phyloP scores from a whole-genome alignment of 2,797 vertebrate species.

The Melanotaenia nigrans region DNA sequence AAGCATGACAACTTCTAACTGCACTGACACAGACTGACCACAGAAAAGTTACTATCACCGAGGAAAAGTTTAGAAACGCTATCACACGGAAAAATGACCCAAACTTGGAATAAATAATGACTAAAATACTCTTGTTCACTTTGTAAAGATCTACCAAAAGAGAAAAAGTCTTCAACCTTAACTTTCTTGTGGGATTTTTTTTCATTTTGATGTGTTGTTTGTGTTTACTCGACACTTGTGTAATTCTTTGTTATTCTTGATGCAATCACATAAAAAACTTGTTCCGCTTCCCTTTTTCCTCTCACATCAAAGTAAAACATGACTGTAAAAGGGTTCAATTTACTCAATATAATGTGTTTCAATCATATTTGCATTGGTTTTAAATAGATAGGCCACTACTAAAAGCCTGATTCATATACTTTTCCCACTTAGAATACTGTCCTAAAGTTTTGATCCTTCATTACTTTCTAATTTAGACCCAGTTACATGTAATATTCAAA shows the following conservation, averaged over 20 bases:
- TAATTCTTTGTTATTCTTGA: background rate
- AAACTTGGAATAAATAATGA: background rate
- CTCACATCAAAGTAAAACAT: background rate
- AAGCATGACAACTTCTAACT: background rate
- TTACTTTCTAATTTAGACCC: background rate
- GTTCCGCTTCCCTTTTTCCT: background rate
- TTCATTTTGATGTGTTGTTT: background rate
- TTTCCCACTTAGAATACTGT: background rate
- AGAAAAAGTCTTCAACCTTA: background rate
- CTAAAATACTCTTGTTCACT: background rate
- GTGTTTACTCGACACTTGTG: background rate
- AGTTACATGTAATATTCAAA: too few species aligned
- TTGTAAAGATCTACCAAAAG: background rate
- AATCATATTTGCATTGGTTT: background rate
- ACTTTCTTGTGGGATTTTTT: background rate
- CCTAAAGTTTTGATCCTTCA: too few species aligned
- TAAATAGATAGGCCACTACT: background rate
- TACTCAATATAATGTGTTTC: background rate
- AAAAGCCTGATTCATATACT: too few species aligned
- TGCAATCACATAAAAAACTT: background rate
- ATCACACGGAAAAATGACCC: background rate
- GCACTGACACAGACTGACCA: background rate
- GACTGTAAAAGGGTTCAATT: background rate
- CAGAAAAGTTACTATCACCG: background rate
- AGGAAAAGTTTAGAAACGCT: background rate